Evolutionary conservation across 1,140 invertebrate species (phyloP).

Genomic region (Stegodyphus mimosarum): DNA sequence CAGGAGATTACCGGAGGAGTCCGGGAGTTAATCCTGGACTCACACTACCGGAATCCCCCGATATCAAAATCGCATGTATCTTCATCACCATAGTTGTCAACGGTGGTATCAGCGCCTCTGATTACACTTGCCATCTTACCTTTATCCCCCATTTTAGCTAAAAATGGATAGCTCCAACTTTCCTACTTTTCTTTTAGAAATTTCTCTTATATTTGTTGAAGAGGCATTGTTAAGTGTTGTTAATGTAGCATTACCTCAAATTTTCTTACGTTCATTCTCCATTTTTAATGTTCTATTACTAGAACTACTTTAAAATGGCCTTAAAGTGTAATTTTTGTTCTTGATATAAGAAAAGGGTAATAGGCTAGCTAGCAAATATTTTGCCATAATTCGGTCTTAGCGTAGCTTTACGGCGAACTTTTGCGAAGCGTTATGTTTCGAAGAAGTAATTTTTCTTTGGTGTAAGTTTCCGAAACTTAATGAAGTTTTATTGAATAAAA

Average conservation of each 20-base stretch:
- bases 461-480: too few species aligned
- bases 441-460: too few species aligned
- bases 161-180: slow-evolving; percentile 29
- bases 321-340: too few species aligned
- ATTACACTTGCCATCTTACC: slow-evolving; percentile 39
- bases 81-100: slow-evolving; percentile 57
- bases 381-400: too few species aligned
- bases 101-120: slow-evolving; percentile 36
- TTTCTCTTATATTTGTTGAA: not conserved
- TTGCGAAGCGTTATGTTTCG: too few species aligned
- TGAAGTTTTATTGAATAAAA: too few species aligned
- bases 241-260: not conserved
- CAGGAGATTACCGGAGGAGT: slow-evolving; percentile 55
- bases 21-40: slow-evolving; percentile 55
- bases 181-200: not conserved
- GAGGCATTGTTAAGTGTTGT: not conserved
- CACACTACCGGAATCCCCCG: slow-evolving; percentile 39
- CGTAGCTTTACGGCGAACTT: too few species aligned
- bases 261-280: too few species aligned
- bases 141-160: slow-evolving; percentile 13
- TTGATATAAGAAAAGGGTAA: too few species aligned
- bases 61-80: slow-evolving; percentile 60
- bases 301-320: too few species aligned
- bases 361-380: too few species aligned
- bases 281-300: too few species aligned